Evolutionary conservation across 2,888 invertebrate genomes (phyloP), one percentile per base, ranked within the genome.

Genomic region (Morpho helenor): DNA sequence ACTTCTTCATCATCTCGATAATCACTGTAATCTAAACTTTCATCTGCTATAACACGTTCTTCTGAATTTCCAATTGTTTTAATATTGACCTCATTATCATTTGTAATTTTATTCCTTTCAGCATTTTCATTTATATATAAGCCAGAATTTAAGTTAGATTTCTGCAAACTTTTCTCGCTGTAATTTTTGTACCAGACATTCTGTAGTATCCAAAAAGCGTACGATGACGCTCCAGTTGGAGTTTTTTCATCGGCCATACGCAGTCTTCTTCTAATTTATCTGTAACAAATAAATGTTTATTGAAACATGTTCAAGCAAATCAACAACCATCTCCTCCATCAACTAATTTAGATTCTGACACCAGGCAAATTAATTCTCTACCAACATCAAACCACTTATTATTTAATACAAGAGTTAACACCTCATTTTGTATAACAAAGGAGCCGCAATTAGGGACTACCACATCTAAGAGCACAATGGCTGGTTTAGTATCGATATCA

Each of bases 341-440:
- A 65, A 66, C 63, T 74, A 79, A 75, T 81, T 79, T 76, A 66
- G 72, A 76, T 75, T 78, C 77, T 76, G 73, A 75, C 69, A 68
- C 64, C 60, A 66, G 66, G 66, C 66, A 70, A 75, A 79, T 80
- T 77, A 76, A 73, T 77, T 72, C 76, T 72, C 72, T 60, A 61
- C 73, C 70, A 69, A 73, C 70, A 79, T 79, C 77, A 70, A 81
- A 80, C 83, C 79, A 81, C 82, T 85, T 85, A 85, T 87, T 87
- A 87, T 86, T 85, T 85, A 87, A 88, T 87, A 85, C 82, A 79
- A 83, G 79, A 87, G 83, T 86, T 87, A 87, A 88, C 89, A 89
- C 88, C 83, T 89, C 87, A 88, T 89, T 89, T 88, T 85, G 79
- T 84, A 77, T 87, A 84, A 88, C 87, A 90, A 90, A 87, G 85